These are phyloP conservation scores for Gymnocypris eckloni DNA, from an alignment of 2,797 vertebrate species.

Conservation along the genomic window DNA sequence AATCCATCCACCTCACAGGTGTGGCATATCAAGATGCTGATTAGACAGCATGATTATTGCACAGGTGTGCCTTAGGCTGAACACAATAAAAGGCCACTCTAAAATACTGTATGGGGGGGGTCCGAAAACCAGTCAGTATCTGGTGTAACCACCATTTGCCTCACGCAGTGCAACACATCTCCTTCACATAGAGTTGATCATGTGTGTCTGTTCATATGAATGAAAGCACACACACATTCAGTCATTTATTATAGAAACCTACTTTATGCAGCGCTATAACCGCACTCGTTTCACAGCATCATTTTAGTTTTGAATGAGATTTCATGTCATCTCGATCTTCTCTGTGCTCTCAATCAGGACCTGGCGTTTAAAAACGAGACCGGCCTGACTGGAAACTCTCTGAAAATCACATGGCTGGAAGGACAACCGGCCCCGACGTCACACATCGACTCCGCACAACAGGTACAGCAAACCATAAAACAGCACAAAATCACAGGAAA, in stretches of 20 bases:
- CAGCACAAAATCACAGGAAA: not conserved
- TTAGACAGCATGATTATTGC: too few species aligned
- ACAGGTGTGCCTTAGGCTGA: too few species aligned
- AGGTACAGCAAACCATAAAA: slow-evolving; percentile 76
- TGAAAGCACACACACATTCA: not conserved
- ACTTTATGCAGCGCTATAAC: not conserved
- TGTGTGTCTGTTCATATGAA: too few species aligned
- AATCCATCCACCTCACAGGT: too few species aligned
- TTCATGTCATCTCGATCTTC: not conserved
- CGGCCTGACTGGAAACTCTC: slow-evolving; percentile 86
- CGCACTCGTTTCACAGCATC: not conserved
- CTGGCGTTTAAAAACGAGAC: slow-evolving; percentile 91
- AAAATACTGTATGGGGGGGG: too few species aligned
- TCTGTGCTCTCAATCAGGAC: slow-evolving; percentile 79
- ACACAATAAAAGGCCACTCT: too few species aligned
- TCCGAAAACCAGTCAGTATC: too few species aligned
- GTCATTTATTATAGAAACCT: too few species aligned
- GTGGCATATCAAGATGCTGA: too few species aligned
- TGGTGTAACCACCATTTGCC: too few species aligned
- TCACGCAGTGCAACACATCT: too few species aligned
- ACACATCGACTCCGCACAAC: slow-evolving; percentile 65
- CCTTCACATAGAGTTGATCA: too few species aligned
- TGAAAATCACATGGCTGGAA: slow-evolving; percentile 94
- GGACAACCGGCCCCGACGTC: slow-evolving; percentile 77
- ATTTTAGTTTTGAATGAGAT: not conserved